A percentile compares a stretch with the other conserved stretches of the same genome.
Conservation (phyloP, 2,888 invertebrate genomes). For the Hypercompe scribonia region DNA sequence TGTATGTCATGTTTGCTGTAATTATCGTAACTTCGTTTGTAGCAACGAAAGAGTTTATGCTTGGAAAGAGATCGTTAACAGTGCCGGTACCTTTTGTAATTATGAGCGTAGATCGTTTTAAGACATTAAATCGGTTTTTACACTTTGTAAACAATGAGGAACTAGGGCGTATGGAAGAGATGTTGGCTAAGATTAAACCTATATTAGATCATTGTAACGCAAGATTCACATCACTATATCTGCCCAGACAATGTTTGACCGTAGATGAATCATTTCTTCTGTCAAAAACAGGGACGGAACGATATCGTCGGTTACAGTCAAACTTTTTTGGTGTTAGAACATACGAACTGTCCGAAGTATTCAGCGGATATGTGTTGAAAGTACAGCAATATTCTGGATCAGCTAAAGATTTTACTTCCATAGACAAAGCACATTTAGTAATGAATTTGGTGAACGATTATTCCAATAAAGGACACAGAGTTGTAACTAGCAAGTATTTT, state of each 20-base stretch:
- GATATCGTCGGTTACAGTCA: neutral
- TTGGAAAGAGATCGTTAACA: neutral
- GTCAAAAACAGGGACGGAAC: neutral
- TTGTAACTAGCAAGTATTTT: slow-evolving; percentile 14
- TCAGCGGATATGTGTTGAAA: slow-evolving; percentile 16
- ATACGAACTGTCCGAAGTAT: slow-evolving; percentile 16
- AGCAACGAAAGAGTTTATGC: neutral
- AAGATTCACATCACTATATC: slow-evolving; percentile 8
- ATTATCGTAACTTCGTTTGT: neutral
- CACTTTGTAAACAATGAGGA: slow-evolving; percentile 14
- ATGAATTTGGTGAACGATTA: slow-evolving; percentile 9
- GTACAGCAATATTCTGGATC: slow-evolving; percentile 1
- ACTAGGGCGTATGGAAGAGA: neutral
- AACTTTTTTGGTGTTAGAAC: slow-evolving; percentile 13
- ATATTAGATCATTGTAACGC: slow-evolving; percentile 17
- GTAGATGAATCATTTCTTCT: slow-evolving; percentile 12
- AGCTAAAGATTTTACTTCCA: neutral
- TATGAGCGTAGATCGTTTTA: slow-evolving; percentile 2
- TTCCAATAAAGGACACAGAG: slow-evolving; percentile 9
- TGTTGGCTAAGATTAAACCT: slow-evolving; percentile 9
- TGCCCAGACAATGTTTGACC: slow-evolving; percentile 14
- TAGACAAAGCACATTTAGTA: slow-evolving; percentile 11
- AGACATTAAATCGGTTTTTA: neutral
- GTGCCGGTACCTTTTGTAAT: slow-evolving; percentile 10
- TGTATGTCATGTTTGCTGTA: slow-evolving; percentile 9